Evolutionary conservation across 2,888 invertebrate genomes (phyloP), one percentile per base, ranked within the genome.

Genomic region (Diaperis boleti): DNA sequence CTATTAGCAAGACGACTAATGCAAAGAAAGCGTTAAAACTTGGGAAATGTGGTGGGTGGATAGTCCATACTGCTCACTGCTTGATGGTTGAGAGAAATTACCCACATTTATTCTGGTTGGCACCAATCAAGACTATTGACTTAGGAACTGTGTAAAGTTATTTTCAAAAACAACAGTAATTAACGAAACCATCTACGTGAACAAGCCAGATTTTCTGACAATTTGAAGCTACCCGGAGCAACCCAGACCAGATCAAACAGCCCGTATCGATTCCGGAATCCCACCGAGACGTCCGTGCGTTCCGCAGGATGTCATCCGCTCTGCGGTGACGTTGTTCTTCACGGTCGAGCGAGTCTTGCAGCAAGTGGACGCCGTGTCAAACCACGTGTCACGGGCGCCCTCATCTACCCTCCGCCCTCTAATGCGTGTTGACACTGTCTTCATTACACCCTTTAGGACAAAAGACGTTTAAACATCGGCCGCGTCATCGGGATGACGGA

Each of bases 301-400:
- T 37, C 50, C 22, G 69, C 70, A 69, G 70, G 66, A 72, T 72
- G 75, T 76, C 75, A 72, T 67, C 70, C 66, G 71, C 71, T 72
- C 73, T 74, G 74, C 69, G 72, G 74, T 72, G 73, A 71, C 70
- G 71, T 61, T 70, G 74, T 72, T 70, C 70, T 71, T 73, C 60
- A 76, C 77, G 69, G 75, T 71, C 68, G 67, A 74, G 45, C 70
- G 73, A 64, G 59, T 69, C 66, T 66, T 74, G 73, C 74, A 75
- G 61, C 74, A 72, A 77, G 73, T 72, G 77, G 75, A 76, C 75
- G 72, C 70, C 71, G 74, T 74, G 75, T 76, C 77, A 76, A 74
- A 75, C 72, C 71, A 74, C 76, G 69, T 70, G 75, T 75, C 75
- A 75, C 71, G 72, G 74, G n/a, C 69, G 68, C 72, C 72, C 72